Evolutionary conservation across 1,140 invertebrate genomes (phyloP).

Genomic region (Plutomurus gul): DNA sequence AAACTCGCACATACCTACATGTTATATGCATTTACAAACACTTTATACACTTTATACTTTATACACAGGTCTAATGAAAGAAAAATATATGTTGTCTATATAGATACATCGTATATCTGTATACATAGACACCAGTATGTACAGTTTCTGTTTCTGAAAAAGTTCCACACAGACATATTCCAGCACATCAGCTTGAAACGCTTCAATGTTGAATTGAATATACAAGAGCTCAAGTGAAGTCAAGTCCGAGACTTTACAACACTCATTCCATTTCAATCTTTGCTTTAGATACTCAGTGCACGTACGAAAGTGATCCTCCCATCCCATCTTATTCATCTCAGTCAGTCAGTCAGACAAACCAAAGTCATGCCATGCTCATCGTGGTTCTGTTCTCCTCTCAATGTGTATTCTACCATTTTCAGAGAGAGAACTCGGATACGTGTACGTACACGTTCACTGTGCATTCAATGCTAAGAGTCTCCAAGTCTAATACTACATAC

Average conservation of each 20-base stretch:
- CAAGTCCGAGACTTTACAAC: slow-evolving; percentile 15
- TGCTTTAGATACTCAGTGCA: slow-evolving; percentile 38
- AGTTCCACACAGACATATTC: not conserved
- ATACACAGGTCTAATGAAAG: no score
- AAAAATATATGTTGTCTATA: not conserved
- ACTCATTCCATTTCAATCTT: slow-evolving; percentile 32
- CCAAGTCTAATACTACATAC: not conserved
- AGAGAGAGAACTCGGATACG: not conserved
- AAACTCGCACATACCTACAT: no score
- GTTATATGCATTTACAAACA: no score
- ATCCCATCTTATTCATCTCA: slow-evolving; percentile 48
- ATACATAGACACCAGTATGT: not conserved
- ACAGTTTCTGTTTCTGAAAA: not conserved
- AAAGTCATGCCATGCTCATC: slow-evolving; percentile 4
- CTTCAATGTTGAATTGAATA: not conserved
- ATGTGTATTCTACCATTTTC: not conserved
- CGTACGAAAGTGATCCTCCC: slow-evolving; percentile 48
- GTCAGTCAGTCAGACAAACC: slow-evolving; percentile 17
- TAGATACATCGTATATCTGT: not conserved
- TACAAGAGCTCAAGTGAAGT: not conserved
- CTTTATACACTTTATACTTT: no score
- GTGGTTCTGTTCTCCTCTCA: not conserved
- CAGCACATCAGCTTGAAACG: not conserved
- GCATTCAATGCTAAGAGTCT: slow-evolving; percentile 22
- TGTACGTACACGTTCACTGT: not conserved